Evolutionary conservation across 2,113 vertebrate species (phyloP).

Genomic region (Ammodytes marinus): DNA sequence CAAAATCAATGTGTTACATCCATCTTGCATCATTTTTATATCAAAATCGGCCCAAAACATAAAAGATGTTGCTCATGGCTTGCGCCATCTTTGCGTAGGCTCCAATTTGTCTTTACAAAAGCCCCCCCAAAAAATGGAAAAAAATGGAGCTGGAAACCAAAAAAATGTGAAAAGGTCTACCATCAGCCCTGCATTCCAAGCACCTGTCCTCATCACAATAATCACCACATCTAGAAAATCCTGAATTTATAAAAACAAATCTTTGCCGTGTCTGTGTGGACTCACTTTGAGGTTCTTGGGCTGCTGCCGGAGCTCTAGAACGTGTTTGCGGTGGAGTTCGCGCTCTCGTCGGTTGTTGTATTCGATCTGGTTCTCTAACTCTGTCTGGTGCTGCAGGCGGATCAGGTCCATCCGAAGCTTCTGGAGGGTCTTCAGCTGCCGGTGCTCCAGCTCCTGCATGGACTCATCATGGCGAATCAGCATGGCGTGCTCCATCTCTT

Average conservation of each 20-base stretch:
- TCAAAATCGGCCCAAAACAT: conserved; percentile 29
- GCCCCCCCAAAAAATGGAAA: neutral
- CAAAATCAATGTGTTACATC: conserved; percentile 58
- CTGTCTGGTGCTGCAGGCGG: conserved; percentile 98
- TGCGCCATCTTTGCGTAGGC: conserved; percentile 44
- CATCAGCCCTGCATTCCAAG: neutral
- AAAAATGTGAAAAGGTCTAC: neutral
- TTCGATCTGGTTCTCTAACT: conserved; percentile 99
- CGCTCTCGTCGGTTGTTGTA: conserved; percentile 98
- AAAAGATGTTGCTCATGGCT: conserved; percentile 56
- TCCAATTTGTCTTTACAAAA: conserved; percentile 24
- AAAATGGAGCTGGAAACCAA: neutral
- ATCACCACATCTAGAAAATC: neutral
- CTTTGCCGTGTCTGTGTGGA: neutral
- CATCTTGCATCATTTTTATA: conserved; percentile 65
- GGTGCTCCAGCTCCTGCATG: conserved; percentile 95
- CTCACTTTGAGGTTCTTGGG: conserved; percentile 98
- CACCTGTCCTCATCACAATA: neutral
- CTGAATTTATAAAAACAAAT: neutral
- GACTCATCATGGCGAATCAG: conserved; percentile 98
- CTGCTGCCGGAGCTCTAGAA: conserved; percentile 98
- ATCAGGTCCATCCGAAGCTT: conserved; percentile 99
- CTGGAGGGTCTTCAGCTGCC: conserved; percentile 96
- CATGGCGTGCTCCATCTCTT: conserved; percentile 99
- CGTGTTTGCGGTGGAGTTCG: conserved; percentile 97